Base-by-base conservation (phyloP, 1,140 invertebrate species). In the Drosophila equinoxialis region DNA sequence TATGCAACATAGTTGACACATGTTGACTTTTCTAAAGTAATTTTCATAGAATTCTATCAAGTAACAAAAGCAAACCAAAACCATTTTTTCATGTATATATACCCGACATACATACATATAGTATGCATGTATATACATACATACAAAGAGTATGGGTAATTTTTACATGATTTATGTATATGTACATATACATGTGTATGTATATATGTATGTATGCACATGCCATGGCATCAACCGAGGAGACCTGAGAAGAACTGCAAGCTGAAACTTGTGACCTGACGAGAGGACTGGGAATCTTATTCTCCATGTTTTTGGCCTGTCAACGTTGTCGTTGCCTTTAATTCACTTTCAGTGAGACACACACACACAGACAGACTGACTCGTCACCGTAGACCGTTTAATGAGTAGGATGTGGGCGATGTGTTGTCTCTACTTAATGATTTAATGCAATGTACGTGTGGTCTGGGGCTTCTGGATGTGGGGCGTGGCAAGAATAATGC, bases 401-500 rank as follows among this genome's bases (percentile, higher is more conserved):
- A 42, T 66, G n/a, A 55, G 57, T 35, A 13, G 35, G 26, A 59
- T 45, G 62, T 48, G n/a, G n/a, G 23, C 55, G 63, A 33, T 69
- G 58, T 69, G 71, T 65, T 57, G 74, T 65, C 71, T 63, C 74
- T 71, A 67, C 69, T 82, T 86, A 86, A 87, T 87, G 79, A 82
- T 73, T 82, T 87, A 86, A 85, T 85, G 82, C 82, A 85, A 71
- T 76, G 70, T 73, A 78, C 74, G 76, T 77, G 71, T 66, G 71
- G 37, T 45, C 61, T 69, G 58, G 45, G 65, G 60, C 77, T 37
- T 3, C 74, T 83, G 77, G 69, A 68, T 65, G 58, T 71, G 70
- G 55, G 71, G 61, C 79, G 77, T 65, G 66, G 58, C 74, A 82
- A 72, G 74, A 86, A 86, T 83, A 87, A 79, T 87, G 60, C 64